phyloP scores from a whole-genome alignment of 2,888 invertebrate genomes.

The Argyresthia goedartella region DNA sequence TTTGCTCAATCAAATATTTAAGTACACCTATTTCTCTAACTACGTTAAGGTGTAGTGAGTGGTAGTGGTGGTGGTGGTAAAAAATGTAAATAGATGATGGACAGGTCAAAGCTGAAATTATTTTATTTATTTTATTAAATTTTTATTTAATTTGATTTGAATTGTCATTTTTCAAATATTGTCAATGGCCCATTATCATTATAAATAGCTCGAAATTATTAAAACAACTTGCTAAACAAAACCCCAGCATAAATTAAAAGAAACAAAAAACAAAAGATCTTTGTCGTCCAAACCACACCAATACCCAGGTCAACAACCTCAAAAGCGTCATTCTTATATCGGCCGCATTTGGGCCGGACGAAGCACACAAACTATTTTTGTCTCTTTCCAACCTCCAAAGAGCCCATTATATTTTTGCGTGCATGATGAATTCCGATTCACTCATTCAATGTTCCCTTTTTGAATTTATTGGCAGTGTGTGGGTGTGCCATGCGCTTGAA shows the following conservation, averaged over 20 bases:
- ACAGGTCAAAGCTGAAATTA: too few species aligned
- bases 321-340: slow-evolving; percentile 67
- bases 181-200: too few species aligned
- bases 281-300: not conserved
- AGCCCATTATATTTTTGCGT: slow-evolving; percentile 51
- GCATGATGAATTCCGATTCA: slow-evolving; percentile 65
- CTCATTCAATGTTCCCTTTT: slow-evolving; percentile 52
- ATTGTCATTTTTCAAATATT: too few species aligned
- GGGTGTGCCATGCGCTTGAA: slow-evolving; percentile 38
- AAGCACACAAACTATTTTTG: slow-evolving; percentile 39
- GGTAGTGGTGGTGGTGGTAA: too few species aligned
- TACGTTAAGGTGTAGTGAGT: too few species aligned
- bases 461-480: slow-evolving; percentile 43
- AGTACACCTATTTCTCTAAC: too few species aligned
- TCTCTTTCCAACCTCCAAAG: slow-evolving; percentile 37
- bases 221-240: not conserved
- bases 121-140: too few species aligned
- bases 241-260: not conserved
- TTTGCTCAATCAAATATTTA: too few species aligned
- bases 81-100: too few species aligned
- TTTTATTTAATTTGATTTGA: too few species aligned
- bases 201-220: too few species aligned
- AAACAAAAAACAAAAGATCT: not conserved
- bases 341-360: slow-evolving; percentile 62
- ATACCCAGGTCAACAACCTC: slow-evolving; percentile 48